phyloP scores from a whole-genome alignment of 2,797 vertebrate species.

The Lutjanus argentimaculatus region DNA sequence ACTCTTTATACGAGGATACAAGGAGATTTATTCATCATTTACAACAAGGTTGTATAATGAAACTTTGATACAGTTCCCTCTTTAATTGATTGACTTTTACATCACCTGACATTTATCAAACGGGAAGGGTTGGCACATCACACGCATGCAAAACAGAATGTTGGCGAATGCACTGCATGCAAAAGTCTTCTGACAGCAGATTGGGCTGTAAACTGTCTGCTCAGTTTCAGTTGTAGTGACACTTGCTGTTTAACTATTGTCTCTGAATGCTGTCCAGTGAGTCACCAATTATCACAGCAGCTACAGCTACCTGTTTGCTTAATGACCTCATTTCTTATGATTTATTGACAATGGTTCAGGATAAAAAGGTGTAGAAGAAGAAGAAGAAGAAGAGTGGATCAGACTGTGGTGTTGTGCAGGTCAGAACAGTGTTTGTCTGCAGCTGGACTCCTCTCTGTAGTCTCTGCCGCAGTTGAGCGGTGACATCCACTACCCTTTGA shows the following conservation, averaged over 20 bases:
- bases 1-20: no score
- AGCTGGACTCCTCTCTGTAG: slow-evolving; percentile 4
- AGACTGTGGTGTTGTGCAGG: slow-evolving; percentile 3
- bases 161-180: no score
- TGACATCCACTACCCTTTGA: slow-evolving; percentile 45
- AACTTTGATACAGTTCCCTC: no score
- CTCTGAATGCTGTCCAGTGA: slow-evolving; percentile 14
- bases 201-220: background rate
- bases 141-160: no score
- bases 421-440: slow-evolving; percentile 7
- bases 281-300: slow-evolving; percentile 11
- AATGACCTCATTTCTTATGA: slow-evolving; percentile 42
- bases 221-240: slow-evolving; percentile 4
- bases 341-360: slow-evolving; percentile 36
- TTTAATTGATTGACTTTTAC: no score
- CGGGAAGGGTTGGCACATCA: no score
- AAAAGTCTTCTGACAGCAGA: no score
- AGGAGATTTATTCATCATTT: no score
- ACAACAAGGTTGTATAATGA: no score
- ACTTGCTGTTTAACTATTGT: slow-evolving; percentile 6
- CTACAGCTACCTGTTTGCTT: slow-evolving; percentile 23
- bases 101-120: no score
- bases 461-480: slow-evolving; percentile 18
- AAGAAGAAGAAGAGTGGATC: background rate
- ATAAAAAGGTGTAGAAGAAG: slow-evolving; percentile 17